These are phyloP conservation scores for Villa cingulata DNA, from an alignment of 2,888 invertebrate genomes.

Conservation along the genomic window DNA sequence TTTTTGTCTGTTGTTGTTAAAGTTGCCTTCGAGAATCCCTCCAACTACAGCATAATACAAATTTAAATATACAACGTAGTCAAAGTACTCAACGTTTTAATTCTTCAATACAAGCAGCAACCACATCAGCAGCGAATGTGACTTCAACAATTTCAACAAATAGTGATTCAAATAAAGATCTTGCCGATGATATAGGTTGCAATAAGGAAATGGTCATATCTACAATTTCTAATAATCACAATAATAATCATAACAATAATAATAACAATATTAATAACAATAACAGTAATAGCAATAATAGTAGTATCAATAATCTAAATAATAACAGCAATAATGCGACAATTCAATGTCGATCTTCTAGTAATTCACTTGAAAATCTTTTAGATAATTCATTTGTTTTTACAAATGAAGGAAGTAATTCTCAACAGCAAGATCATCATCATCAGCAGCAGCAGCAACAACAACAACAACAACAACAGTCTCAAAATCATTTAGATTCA, in stretches of 20 bases:
- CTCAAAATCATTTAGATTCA: slow-evolving; percentile 10
- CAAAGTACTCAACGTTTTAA: slow-evolving; percentile 35
- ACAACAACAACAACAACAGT: slow-evolving; percentile 19
- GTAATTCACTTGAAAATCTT: slow-evolving; percentile 3
- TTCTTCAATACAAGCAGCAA: background rate
- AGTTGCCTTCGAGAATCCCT: slow-evolving; percentile 35
- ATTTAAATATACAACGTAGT: slow-evolving; percentile 36
- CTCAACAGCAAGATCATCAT: slow-evolving; percentile 17
- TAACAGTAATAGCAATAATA: no score
- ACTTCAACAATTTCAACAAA: slow-evolving; percentile 6
- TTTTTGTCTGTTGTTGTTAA: background rate
- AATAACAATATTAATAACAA: no score
- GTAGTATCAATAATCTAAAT: no score
- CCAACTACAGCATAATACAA: slow-evolving; percentile 35
- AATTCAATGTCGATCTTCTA: background rate
- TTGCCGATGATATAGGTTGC: slow-evolving; percentile 13
- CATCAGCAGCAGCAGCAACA: slow-evolving; percentile 16
- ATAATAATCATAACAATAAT: background rate
- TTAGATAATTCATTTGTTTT: slow-evolving; percentile 3
- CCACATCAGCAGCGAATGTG: background rate
- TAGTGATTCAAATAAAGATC: slow-evolving; percentile 18
- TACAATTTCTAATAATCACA: background rate
- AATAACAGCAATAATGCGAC: background rate
- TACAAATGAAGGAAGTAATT: slow-evolving; percentile 2
- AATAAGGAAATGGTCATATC: slow-evolving; percentile 10